phyloP scores from a whole-genome alignment of 1,140 invertebrate species.

The Diploscapter pachys region DNA sequence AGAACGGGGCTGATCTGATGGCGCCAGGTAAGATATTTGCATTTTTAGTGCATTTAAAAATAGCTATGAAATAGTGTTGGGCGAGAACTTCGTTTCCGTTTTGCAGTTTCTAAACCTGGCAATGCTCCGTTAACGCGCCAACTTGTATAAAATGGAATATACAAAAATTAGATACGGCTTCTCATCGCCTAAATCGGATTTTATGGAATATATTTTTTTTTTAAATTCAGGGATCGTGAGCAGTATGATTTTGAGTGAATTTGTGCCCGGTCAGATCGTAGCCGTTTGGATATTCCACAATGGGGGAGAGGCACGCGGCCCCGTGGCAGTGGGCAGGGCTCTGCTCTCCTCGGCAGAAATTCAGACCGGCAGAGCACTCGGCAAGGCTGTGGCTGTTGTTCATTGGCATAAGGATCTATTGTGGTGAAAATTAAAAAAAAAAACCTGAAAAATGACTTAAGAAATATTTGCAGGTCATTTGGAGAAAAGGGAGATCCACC shows the following conservation, averaged over 20 bases:
- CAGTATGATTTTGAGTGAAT: constrained; percentile 2
- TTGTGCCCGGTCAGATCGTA: constrained; percentile 8
- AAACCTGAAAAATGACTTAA: constrained; percentile 7
- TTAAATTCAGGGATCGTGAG: background rate
- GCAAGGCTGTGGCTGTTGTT: constrained; percentile 37
- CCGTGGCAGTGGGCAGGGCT: constrained; percentile 34
- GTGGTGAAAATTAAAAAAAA: constrained; percentile 5
- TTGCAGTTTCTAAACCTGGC: no score
- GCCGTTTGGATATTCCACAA: constrained; percentile 8
- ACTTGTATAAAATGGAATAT: no score
- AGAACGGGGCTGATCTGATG: constrained; percentile 42
- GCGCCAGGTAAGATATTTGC: constrained; percentile 28
- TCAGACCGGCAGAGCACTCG: constrained; percentile 18
- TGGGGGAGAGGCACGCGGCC: constrained; percentile 12
- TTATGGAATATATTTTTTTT: background rate
- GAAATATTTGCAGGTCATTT: constrained; percentile 9
- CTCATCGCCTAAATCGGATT: background rate
- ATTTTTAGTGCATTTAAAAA: background rate
- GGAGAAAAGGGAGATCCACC: constrained; percentile 18
- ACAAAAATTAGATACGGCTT: no score
- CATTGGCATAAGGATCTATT: constrained; percentile 29
- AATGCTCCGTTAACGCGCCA: no score
- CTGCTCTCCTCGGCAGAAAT: constrained; percentile 40
- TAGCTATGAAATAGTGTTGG: no score
- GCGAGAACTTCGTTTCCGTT: no score